Evolutionary conservation across 1,140 invertebrate species (phyloP).

Genomic region (Drosophila funebris): DNA sequence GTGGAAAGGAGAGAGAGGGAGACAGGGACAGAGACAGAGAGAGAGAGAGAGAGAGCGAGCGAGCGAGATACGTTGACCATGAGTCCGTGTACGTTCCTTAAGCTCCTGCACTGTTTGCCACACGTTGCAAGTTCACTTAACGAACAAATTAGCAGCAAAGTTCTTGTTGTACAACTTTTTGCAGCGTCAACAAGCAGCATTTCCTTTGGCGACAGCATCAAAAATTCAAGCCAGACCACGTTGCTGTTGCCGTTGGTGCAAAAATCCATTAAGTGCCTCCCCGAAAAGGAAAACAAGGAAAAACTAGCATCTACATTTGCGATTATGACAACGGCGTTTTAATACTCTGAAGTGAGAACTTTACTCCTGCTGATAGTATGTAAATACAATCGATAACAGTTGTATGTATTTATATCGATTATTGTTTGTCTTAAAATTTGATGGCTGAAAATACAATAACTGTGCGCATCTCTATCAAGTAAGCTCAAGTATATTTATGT

Average conservation of each 20-base stretch:
- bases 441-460: too few relatives aligned
- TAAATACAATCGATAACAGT: too few relatives aligned
- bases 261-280: conserved; percentile 48
- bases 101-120: background rate
- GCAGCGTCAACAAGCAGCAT: conserved; percentile 1
- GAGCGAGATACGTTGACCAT: background rate
- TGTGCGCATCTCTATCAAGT: too few relatives aligned
- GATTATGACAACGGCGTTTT: background rate
- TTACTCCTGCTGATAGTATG: too few relatives aligned
- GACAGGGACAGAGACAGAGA: background rate
- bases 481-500: too few relatives aligned
- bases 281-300: background rate
- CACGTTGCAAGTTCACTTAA: background rate
- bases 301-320: conserved; percentile 9
- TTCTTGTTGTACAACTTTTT: conserved; percentile 17
- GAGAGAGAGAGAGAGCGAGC: background rate
- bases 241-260: conserved; percentile 26
- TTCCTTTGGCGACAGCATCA: conserved; percentile 21
- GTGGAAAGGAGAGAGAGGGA: too few relatives aligned
- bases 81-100: background rate
- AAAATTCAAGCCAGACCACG: conserved; percentile 13
- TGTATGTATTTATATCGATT: too few relatives aligned
- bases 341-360: conserved; percentile 1
- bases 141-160: conserved; percentile 39
- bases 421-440: too few relatives aligned